Conservation (phyloP, 2,888 invertebrate species). For the Hyppa rectilinea region DNA sequence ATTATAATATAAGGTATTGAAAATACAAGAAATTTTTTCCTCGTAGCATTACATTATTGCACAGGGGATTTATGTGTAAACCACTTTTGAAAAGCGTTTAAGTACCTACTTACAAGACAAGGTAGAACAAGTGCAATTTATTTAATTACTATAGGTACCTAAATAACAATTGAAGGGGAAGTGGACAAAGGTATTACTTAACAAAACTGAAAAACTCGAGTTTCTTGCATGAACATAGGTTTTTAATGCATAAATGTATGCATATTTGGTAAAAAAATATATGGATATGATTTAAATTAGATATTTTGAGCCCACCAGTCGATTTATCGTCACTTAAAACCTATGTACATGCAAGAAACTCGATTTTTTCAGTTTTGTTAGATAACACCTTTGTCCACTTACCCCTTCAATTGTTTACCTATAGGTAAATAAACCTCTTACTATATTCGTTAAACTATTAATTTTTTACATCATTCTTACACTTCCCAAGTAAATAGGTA, state of each 20-base stretch:
- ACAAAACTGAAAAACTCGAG: no score
- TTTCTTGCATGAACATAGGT: no score
- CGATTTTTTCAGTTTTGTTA: no score
- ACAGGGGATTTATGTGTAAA: conserved; percentile 20
- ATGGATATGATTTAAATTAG: no score
- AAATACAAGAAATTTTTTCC: conserved; percentile 23
- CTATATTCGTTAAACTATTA: neutral
- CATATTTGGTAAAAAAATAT: no score
- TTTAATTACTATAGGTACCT: conserved; percentile 11
- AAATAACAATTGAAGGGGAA: no score
- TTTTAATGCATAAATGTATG: no score
- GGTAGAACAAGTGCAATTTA: conserved; percentile 4
- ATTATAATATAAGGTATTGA: neutral
- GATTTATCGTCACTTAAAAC: no score
- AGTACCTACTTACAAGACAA: neutral
- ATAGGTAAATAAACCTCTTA: neutral
- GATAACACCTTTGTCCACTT: no score
- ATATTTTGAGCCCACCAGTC: no score
- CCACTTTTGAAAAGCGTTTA: conserved; percentile 14
- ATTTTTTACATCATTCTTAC: conserved; percentile 15
- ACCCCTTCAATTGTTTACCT: neutral
- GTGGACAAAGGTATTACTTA: no score
- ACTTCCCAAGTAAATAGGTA: conserved; percentile 9
- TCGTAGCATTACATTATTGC: conserved; percentile 10
- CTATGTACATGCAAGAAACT: no score